These are phyloP conservation scores for Drosophila asahinai DNA, from an alignment of 1,140 invertebrate genomes.

Conservation along the genomic window DNA sequence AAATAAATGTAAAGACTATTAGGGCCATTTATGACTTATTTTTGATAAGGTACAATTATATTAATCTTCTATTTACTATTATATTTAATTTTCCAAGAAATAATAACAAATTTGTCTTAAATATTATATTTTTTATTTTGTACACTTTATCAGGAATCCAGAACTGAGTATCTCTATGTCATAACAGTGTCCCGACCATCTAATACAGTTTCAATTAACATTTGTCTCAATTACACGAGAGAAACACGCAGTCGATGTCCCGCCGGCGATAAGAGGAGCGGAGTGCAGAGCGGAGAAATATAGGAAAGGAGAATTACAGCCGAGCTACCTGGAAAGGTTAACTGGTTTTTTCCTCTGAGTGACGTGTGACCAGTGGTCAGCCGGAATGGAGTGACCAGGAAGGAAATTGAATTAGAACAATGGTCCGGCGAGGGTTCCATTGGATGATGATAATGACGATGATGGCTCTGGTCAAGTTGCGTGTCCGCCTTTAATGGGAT, in stretches of 20 bases:
- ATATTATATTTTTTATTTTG: neutral
- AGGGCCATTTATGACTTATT: neutral
- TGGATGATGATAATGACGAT: conserved; percentile 38
- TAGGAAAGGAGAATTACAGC: conserved; percentile 25
- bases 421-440: conserved; percentile 45
- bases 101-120: no score
- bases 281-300: conserved; percentile 10
- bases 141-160: neutral
- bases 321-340: conserved; percentile 50
- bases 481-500: conserved; percentile 71
- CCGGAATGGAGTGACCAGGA: conserved; percentile 27
- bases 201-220: conserved; percentile 66
- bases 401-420: conserved; percentile 79
- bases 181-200: neutral
- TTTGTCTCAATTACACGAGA: conserved; percentile 62
- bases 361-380: conserved; percentile 79
- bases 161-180: neutral
- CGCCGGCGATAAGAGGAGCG: conserved; percentile 45
- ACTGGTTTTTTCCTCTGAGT: conserved; percentile 66
- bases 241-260: conserved; percentile 43
- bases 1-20: neutral
- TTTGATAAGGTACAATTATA: no score
- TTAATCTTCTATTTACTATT: no score
- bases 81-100: no score
- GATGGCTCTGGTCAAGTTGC: conserved; percentile 62